Evolutionary conservation across 2,113 vertebrate genomes (phyloP).

Genomic region (Prolemur simus): DNA sequence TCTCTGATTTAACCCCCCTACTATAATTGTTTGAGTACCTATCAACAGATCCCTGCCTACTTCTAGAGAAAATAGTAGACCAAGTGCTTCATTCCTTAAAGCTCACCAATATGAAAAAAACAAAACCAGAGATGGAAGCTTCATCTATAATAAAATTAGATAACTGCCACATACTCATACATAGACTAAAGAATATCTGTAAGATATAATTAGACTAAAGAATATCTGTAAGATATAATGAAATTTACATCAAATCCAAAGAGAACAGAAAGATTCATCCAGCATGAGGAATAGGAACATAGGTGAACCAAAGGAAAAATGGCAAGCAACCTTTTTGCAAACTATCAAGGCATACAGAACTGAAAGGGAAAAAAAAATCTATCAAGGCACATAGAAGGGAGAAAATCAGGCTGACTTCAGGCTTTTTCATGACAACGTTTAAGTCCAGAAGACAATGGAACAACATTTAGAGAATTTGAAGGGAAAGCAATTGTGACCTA

Average conservation of each 20-base stretch:
- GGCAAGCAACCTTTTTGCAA: neutral
- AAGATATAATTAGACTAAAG: neutral
- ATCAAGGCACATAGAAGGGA: neutral
- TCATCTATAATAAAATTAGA: neutral
- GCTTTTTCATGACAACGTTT: neutral
- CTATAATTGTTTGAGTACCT: neutral
- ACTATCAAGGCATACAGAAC: neutral
- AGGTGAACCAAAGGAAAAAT: neutral
- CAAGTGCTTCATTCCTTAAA: neutral
- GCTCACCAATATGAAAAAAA: neutral
- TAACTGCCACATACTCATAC: neutral
- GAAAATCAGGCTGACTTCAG: neutral
- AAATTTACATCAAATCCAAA: constrained; percentile 6
- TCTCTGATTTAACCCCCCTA: neutral
- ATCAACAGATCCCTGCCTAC: neutral
- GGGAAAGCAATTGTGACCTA: neutral
- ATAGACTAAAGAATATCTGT: neutral
- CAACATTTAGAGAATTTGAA: constrained; percentile 18
- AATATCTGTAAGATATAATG: neutral
- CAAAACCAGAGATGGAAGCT: neutral
- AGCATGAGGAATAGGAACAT: neutral
- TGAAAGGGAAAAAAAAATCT: neutral
- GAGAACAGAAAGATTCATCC: neutral
- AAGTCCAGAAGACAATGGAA: neutral
- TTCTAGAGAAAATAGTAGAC: neutral